A percentile compares a stretch with the other conserved stretches of the same genome.
Evolutionary conservation across 2,113 vertebrate genomes (phyloP).

Genomic region (Ophthalmolycus amberensis): DNA sequence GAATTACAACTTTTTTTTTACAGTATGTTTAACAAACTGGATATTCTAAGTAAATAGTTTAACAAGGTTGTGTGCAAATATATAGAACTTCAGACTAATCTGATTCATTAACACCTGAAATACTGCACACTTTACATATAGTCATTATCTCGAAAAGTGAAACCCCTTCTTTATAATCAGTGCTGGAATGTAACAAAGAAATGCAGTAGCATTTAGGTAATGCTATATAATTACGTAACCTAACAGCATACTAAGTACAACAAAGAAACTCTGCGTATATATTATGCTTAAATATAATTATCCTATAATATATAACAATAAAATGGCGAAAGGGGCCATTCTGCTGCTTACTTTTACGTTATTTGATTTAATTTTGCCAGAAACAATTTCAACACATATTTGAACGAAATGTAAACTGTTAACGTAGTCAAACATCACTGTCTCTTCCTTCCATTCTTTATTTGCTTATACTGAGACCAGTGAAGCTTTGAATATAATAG

Average conservation of each 20-base stretch:
- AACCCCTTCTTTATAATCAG: neutral
- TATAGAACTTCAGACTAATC: too few species aligned
- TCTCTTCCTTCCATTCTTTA: neutral
- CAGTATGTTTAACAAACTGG: neutral
- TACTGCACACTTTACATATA: neutral
- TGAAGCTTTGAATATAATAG: neutral
- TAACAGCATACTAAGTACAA: neutral
- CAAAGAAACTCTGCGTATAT: neutral
- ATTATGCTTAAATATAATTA: neutral
- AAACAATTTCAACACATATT: neutral
- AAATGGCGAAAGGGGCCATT: neutral
- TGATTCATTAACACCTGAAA: neutral
- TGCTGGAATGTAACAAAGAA: neutral
- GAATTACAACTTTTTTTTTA: neutral
- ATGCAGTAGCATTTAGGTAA: neutral
- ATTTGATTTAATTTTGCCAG: neutral
- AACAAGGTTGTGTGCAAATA: neutral
- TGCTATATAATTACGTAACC: neutral
- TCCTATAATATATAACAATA: neutral
- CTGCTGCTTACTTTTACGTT: neutral
- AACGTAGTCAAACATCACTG: neutral
- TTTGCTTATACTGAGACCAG: constrained; percentile 1
- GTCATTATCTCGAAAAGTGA: neutral
- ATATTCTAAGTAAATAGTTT: neutral
- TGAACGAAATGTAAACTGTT: neutral